Percentiles rank a stretch among this genome's conserved stretches.
Conservation (phyloP, 2,797 vertebrate species). For the Agapornis canus region DNA sequence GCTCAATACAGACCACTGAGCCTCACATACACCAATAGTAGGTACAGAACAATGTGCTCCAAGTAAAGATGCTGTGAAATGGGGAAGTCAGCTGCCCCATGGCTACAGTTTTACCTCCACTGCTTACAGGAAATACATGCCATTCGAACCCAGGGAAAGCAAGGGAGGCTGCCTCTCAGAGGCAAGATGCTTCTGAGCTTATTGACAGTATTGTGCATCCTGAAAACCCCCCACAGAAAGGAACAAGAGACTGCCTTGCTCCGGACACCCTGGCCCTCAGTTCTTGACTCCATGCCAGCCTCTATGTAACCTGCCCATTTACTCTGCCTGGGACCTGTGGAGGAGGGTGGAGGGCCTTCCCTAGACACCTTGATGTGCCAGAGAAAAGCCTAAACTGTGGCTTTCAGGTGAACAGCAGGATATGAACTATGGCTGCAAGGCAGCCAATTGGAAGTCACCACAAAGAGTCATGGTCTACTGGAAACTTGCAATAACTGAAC, state of each 20-base stretch:
- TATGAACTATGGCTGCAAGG: background rate
- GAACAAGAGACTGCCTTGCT: background rate
- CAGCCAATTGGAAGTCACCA: background rate
- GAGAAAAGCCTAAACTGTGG: background rate
- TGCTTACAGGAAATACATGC: background rate
- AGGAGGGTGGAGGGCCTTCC: background rate
- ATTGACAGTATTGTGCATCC: background rate
- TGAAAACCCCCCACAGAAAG: background rate
- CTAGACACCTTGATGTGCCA: background rate
- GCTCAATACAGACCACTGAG: background rate
- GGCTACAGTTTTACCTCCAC: background rate
- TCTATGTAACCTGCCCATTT: background rate
- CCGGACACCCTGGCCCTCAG: background rate
- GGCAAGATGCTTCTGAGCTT: background rate
- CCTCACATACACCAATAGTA: background rate
- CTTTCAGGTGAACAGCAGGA: background rate
- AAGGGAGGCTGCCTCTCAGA: background rate
- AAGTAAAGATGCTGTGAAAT: background rate
- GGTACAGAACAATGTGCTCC: background rate
- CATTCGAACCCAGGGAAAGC: background rate
- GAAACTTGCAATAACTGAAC: background rate
- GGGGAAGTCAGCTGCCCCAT: background rate
- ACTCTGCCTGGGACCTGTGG: background rate
- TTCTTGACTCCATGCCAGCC: background rate
- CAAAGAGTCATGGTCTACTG: background rate